Base-by-base conservation (phyloP, 2,888 invertebrate genomes). In the Hypsopygia costalis region DNA sequence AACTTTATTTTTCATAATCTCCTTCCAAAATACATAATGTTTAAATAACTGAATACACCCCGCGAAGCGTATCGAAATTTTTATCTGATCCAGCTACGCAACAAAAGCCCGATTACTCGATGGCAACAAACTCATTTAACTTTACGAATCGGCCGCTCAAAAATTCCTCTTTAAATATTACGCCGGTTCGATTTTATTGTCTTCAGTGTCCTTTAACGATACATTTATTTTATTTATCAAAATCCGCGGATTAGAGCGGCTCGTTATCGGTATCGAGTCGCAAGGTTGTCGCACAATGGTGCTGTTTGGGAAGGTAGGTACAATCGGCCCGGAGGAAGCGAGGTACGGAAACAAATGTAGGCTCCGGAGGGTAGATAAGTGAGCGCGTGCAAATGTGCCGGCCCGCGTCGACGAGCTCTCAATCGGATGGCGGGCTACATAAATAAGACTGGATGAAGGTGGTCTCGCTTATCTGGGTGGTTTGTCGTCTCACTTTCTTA, bases 81-180 rank as follows among this genome's bases (percentile, higher is more conserved):
- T 79, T 79, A 83, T 83, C 83, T 64, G 81, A 85, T 83, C 61
- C 60, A 57, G 68, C 67, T 76, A 67, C 69, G 69, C 71, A 76
- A 81, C 77, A 77, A 76, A 77, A 66, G 66, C 68, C 57, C 66
- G 74, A 74, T 75, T 74, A 74, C 70, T 66, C 70, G 65, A 66
- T 74, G 73, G 67, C 76, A 80, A 76, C 76, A 81, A 85, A 85
- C 83, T 83, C 85, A 86, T 88, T 88, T 85, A 87, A 87, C 86
- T 86, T 86, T 75, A 71, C 76, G 77, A 74, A 74, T 70, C 70
- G 66, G 69, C 64, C 60, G 67, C 70, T 77, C 75, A 78, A 81
- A 81, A 80, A 81, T 77, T 63, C 61, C 67, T 62, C 65, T 64
- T 64, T 61, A 71, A 78, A 80, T 79, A 80, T 81, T 76, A 73